A percentile compares a stretch with the other conserved stretches of the same genome.
Evolutionary conservation across 1,140 invertebrate species (phyloP).

Genomic region (Lamellibrachia luymesi): DNA sequence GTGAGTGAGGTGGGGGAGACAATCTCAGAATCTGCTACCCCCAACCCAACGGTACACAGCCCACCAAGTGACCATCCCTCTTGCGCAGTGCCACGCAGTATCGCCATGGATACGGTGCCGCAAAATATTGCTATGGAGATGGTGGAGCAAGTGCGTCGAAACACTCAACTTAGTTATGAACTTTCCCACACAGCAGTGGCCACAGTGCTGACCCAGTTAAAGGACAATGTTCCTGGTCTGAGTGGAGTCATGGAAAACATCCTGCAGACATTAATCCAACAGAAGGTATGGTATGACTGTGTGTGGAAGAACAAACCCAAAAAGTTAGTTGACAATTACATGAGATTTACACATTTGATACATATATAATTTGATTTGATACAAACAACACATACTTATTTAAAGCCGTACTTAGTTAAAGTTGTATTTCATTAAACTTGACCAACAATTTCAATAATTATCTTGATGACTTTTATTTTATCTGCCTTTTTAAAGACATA

Average conservation of each 20-base stretch:
- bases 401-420: not conserved
- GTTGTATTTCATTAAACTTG: constrained; percentile 19
- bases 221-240: constrained; percentile 38
- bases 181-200: constrained; percentile 80
- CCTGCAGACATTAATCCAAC: constrained; percentile 26
- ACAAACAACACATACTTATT: not conserved
- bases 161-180: constrained; percentile 82
- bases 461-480: not conserved
- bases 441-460: constrained; percentile 13
- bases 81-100: constrained; percentile 29
- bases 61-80: not conserved
- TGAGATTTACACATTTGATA: not conserved
- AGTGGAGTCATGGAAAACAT: constrained; percentile 40
- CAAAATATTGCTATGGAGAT: constrained; percentile 35
- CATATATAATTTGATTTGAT: not conserved
- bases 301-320: constrained; percentile 8
- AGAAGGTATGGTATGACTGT: not conserved
- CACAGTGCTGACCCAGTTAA: constrained; percentile 66
- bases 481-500: too few species aligned
- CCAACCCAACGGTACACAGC: not conserved
- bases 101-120: constrained; percentile 29
- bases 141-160: constrained; percentile 66
- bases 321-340: not conserved
- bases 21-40: not conserved
- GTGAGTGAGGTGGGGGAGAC: not conserved